Evolutionary conservation across 2,797 vertebrate genomes (phyloP), one percentile per base, ranked within the genome.

Genomic region (Danio choprae): DNA sequence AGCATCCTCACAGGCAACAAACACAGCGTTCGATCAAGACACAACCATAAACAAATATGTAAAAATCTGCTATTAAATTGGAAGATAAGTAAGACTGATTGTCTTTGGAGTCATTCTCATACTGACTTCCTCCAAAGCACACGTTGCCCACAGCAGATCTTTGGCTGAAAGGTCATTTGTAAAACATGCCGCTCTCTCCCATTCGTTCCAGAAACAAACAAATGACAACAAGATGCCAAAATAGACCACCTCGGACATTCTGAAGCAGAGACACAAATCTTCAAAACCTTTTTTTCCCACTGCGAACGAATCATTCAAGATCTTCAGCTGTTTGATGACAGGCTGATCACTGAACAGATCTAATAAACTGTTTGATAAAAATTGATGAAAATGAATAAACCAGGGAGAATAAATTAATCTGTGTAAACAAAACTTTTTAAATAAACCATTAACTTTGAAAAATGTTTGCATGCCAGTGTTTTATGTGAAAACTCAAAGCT

Each of bases 131-230:
- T 72, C 69, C 18, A 16, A 72, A 72, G 40, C 51, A 44, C 13
- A 50, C 48, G 18, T 76, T 38, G 62, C 74, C 74, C 74, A 36
- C 50, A 76, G 62, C 20, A 7, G 62, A 65, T 65, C 48, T 76
- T 76, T 56, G 74, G 16, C 20, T 36, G 62, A 38, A 48, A 58
- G 62, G 75, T 77, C 75, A 68, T 77, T 58, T 77, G 75, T 77
- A 58, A 68, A 68, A 77, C 16, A 67, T 7, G 41, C 43, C n/a
- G 1, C 22, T 44, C 41, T 18, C 63, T 58, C 12, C 16, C 16
- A 48, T 58, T 67, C 29, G 11, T 51, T 36, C 22, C 11, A 36
- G 63, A 77, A 77, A 44, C 2, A 15, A 29, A 41, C 50, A 56
- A 77, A 77, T 58, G 41, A 67, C 50, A 77, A 55, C 4, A 56